Evolutionary conservation across 2,888 invertebrate species (phyloP).

Genomic region (Chelonus formosanus): DNA sequence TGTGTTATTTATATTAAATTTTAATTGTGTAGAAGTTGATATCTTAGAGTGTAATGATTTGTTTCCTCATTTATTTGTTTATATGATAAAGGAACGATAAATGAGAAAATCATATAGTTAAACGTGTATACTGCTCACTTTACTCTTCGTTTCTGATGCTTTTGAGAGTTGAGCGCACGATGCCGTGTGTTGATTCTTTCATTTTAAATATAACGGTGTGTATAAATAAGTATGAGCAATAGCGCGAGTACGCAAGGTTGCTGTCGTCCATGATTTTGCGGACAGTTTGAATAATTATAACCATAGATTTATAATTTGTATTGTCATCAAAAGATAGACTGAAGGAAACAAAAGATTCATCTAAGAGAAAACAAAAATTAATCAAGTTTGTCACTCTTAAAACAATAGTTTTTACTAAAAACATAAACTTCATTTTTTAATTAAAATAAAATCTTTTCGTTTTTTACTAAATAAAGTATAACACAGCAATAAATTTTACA

Average conservation of each 20-base stretch:
- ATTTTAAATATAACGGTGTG: slow-evolving; percentile 66
- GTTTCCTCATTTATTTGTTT: background rate
- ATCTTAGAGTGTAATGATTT: background rate
- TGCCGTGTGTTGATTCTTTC: slow-evolving; percentile 50
- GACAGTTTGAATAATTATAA: slow-evolving; percentile 35
- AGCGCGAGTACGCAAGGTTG: slow-evolving; percentile 61
- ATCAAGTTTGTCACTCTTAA: no score
- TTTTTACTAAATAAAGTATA: no score
- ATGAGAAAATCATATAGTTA: background rate
- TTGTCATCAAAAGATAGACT: background rate
- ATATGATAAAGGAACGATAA: background rate
- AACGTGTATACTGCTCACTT: slow-evolving; percentile 1
- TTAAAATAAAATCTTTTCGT: background rate
- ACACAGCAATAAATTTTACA: no score
- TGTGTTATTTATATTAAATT: no score
- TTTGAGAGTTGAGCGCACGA: slow-evolving; percentile 34
- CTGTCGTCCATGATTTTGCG: slow-evolving; percentile 53
- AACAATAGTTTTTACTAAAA: no score
- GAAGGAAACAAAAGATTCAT: background rate
- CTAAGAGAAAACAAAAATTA: background rate
- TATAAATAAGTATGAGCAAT: slow-evolving; percentile 66
- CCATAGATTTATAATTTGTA: slow-evolving; percentile 7
- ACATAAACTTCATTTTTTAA: background rate
- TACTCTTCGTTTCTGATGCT: slow-evolving; percentile 3
- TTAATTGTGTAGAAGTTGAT: background rate